Evolutionary conservation across 1,140 invertebrate species (phyloP).

Genomic region (Bombus haemorrhoidalis): DNA sequence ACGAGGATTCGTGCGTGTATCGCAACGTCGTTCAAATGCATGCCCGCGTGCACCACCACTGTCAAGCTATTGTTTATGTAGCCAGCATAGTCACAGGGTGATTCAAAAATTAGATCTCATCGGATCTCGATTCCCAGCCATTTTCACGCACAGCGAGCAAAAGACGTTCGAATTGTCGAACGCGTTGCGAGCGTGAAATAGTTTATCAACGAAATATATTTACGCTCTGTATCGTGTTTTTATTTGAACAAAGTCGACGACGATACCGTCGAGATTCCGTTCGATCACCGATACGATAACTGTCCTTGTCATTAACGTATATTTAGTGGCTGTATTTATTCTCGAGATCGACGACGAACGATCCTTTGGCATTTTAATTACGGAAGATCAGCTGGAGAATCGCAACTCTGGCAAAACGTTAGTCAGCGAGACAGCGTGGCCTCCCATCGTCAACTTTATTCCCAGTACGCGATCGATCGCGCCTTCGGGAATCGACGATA

Average conservation of each 20-base stretch:
- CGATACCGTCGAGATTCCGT: neutral
- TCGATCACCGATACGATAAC: neutral
- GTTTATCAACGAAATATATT: neutral
- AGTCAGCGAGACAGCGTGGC: neutral
- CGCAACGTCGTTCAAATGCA: neutral
- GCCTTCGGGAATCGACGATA: neutral
- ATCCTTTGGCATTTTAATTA: neutral
- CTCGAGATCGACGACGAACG: neutral
- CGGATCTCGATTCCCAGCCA: neutral
- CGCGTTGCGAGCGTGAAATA: neutral
- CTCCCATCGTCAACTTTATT: neutral
- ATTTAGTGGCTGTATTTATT: neutral
- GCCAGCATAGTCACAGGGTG: neutral
- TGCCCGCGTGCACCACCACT: neutral
- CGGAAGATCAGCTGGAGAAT: neutral
- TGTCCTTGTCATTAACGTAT: neutral
- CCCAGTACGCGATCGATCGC: neutral
- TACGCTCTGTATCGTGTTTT: neutral
- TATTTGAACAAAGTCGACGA: neutral
- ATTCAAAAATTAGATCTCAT: conserved; percentile 10
- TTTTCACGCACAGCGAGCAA: neutral
- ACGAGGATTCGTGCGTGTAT: conserved; percentile 27
- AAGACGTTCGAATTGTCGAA: neutral
- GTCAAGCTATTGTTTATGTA: conserved; percentile 11
- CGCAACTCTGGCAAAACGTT: neutral